Conservation (phyloP, 2,888 invertebrate species). For the Andrena marginata region DNA sequence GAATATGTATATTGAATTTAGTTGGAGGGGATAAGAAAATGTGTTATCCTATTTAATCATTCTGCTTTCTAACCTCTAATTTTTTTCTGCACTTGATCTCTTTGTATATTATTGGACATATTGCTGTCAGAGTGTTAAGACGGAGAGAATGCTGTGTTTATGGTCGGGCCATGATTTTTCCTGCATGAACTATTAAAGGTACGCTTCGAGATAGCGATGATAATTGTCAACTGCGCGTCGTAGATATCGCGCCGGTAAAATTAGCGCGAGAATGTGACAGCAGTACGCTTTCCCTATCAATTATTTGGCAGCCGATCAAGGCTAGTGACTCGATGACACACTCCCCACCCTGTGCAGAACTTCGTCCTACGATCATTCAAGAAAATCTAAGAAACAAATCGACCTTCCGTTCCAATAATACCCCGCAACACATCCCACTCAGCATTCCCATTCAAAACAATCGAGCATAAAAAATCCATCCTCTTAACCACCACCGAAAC, state of each 20-base stretch:
- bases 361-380: constrained; percentile 63
- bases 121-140: neutral
- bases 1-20: too few species aligned
- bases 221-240: constrained; percentile 65
- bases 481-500: too few species aligned
- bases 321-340: constrained; percentile 80
- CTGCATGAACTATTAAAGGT: neutral
- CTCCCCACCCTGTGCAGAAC: constrained; percentile 58
- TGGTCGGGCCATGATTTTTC: neutral
- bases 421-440: too few species aligned
- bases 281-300: constrained; percentile 80
- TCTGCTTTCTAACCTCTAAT: neutral
- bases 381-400: constrained; percentile 30
- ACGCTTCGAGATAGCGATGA: constrained; percentile 28
- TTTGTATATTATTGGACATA: neutral
- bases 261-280: constrained; percentile 77
- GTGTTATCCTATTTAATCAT: too few species aligned
- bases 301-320: constrained; percentile 83
- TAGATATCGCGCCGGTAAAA: constrained; percentile 72
- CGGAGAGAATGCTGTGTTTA: neutral
- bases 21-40: too few species aligned
- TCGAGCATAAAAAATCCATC: too few species aligned
- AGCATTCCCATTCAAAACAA: too few species aligned
- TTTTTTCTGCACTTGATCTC: neutral
- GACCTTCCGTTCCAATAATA: neutral